Conservation (phyloP, 92 coral and sea anemone genomes). For the Bergia puertoricense region DNA sequence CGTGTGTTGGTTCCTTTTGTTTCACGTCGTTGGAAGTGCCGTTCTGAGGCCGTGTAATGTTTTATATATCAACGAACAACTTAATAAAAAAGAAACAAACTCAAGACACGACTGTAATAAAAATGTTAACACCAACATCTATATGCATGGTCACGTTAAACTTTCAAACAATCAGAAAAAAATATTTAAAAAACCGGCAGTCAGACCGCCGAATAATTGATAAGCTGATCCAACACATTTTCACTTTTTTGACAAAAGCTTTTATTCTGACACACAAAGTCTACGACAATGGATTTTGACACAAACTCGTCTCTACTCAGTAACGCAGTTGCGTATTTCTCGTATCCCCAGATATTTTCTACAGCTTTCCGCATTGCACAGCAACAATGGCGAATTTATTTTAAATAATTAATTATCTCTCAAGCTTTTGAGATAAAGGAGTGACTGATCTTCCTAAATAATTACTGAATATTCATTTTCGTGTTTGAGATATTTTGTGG, state of each 20-base stretch:
- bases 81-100: not conserved
- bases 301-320: not conserved
- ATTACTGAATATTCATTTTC: not conserved
- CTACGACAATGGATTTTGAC: not conserved
- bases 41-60: not conserved
- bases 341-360: not conserved
- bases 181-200: not conserved
- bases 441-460: not conserved
- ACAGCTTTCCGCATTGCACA: not conserved
- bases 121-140: not conserved
- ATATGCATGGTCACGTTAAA: not conserved
- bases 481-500: not conserved
- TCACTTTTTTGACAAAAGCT: not conserved
- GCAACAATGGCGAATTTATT: not conserved
- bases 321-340: not conserved
- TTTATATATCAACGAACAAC: no score
- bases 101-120: not conserved
- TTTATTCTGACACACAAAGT: not conserved
- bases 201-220: not conserved
- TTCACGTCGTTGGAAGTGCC: not conserved
- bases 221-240: not conserved
- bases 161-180: not conserved
- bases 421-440: not conserved
- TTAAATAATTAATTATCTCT: constrained; percentile 31
- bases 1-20: not conserved